Evolutionary conservation across 2,888 invertebrate species (phyloP).

Genomic region (Augochlorella aurata): DNA sequence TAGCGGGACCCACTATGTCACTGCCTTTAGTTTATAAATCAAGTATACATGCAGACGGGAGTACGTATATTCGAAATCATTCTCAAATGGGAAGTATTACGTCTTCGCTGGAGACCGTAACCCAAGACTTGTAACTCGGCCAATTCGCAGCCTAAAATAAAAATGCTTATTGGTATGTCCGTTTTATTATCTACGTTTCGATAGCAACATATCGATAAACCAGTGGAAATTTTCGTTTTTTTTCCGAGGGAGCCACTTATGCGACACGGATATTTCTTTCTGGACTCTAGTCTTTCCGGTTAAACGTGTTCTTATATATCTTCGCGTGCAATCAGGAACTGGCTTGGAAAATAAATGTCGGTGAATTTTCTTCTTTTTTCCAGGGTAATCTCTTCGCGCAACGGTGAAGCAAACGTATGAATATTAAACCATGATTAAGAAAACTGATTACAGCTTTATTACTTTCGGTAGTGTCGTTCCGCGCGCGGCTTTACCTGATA

Average conservation of each 20-base stretch:
- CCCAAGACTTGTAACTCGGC: neutral
- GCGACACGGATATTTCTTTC: slow-evolving; percentile 39
- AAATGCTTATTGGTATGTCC: slow-evolving; percentile 36
- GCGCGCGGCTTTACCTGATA: slow-evolving; percentile 86
- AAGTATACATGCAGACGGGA: neutral
- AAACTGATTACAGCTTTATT: slow-evolving; percentile 20
- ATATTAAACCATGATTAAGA: slow-evolving; percentile 49
- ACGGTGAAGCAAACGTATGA: slow-evolving; percentile 32
- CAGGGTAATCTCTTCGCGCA: slow-evolving; percentile 11
- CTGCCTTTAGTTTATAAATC: neutral
- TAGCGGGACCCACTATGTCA: neutral
- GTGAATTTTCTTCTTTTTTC: slow-evolving; percentile 50
- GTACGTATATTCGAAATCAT: neutral
- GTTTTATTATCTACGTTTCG: slow-evolving; percentile 41
- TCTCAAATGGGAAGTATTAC: slow-evolving; percentile 17
- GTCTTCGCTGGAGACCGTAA: slow-evolving; percentile 6
- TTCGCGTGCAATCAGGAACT: slow-evolving; percentile 56
- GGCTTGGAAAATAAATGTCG: slow-evolving; percentile 53
- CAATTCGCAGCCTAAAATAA: slow-evolving; percentile 11
- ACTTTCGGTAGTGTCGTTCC: neutral
- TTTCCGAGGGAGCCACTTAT: slow-evolving; percentile 20
- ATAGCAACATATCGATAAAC: slow-evolving; percentile 41
- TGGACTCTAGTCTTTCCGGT: slow-evolving; percentile 61
- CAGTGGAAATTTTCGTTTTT: slow-evolving; percentile 17
- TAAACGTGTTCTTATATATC: slow-evolving; percentile 61